These are phyloP conservation scores for Caenorhabditis imperialis DNA, from an alignment of 2,888 invertebrate genomes.

Conservation along the genomic window DNA sequence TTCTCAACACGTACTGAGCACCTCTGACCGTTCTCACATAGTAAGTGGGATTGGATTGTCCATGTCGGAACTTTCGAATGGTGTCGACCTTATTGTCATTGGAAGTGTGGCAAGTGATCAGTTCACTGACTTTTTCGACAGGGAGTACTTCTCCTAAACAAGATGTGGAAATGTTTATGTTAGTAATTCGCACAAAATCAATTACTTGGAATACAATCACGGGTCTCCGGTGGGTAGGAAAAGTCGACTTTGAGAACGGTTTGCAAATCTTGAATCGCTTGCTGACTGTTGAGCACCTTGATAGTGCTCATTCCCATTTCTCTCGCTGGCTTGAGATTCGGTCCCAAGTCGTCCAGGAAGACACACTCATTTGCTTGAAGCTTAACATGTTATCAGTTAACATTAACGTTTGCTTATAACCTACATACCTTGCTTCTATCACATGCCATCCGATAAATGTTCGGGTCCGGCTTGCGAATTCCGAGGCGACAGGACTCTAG, in stretches of 20 bases:
- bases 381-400: constrained; percentile 12
- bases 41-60: constrained; percentile 80
- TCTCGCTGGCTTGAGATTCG: constrained; percentile 79
- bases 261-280: constrained; percentile 55
- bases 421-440: constrained; percentile 63
- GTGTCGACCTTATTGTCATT: constrained; percentile 27
- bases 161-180: constrained; percentile 21
- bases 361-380: constrained; percentile 65
- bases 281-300: constrained; percentile 68
- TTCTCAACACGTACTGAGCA: constrained; percentile 79
- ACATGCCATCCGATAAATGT: constrained; percentile 78
- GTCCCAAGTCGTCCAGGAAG: constrained; percentile 80
- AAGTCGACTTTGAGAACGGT: constrained; percentile 34
- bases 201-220: constrained; percentile 59
- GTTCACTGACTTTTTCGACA: constrained; percentile 37
- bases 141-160: constrained; percentile 57
- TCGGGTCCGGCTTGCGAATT: constrained; percentile 79
- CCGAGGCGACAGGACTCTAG: constrained; percentile 79
- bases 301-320: constrained; percentile 79
- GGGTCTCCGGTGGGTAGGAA: constrained; percentile 55
- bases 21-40: constrained; percentile 78
- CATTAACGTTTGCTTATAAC: no score
- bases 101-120: constrained; percentile 28
- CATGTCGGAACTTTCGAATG: constrained; percentile 77
- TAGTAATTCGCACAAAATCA: constrained; percentile 10